Evolutionary conservation across 2,888 invertebrate species (phyloP).

Genomic region (Ptilodon capucinus): DNA sequence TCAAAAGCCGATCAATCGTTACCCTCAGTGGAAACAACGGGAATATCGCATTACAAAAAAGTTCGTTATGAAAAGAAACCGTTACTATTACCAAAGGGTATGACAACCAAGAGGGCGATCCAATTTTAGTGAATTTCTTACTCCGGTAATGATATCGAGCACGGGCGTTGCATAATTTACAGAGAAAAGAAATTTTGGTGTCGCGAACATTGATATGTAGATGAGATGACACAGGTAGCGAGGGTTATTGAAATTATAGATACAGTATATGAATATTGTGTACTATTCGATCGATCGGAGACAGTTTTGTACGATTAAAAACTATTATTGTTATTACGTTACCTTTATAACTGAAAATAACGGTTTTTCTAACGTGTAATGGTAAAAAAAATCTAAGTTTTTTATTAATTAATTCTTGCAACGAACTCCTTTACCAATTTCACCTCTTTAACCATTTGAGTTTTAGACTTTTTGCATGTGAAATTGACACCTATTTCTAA

Average conservation of each 20-base stretch:
- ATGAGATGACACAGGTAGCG: slow-evolving; percentile 77
- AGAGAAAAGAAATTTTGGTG: slow-evolving; percentile 76
- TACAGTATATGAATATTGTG: slow-evolving; percentile 69
- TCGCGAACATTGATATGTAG: slow-evolving; percentile 79
- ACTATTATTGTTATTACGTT: too few species aligned
- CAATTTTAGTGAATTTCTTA: slow-evolving; percentile 76
- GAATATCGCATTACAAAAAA: slow-evolving; percentile 79
- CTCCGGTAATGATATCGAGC: slow-evolving; percentile 77
- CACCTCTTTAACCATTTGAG: too few species aligned
- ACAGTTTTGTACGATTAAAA: slow-evolving; percentile 34
- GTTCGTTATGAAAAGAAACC: slow-evolving; percentile 80
- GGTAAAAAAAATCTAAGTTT: too few species aligned
- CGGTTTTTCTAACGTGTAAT: slow-evolving; percentile 39
- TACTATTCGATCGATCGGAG: slow-evolving; percentile 56
- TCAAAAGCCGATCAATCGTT: slow-evolving; percentile 60
- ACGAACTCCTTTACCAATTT: too few species aligned
- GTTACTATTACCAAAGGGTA: slow-evolving; percentile 79
- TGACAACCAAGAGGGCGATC: slow-evolving; percentile 75
- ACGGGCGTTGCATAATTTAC: slow-evolving; percentile 78
- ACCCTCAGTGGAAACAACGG: slow-evolving; percentile 77
- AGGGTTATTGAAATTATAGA: slow-evolving; percentile 80
- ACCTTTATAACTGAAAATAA: slow-evolving; percentile 36
- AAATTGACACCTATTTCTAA: background rate
- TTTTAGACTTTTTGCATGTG: background rate
- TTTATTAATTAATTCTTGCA: too few species aligned